Base-by-base conservation (phyloP, 37 sponge, comb jelly and placozoan species). In the Tethya wilhelma region DNA sequence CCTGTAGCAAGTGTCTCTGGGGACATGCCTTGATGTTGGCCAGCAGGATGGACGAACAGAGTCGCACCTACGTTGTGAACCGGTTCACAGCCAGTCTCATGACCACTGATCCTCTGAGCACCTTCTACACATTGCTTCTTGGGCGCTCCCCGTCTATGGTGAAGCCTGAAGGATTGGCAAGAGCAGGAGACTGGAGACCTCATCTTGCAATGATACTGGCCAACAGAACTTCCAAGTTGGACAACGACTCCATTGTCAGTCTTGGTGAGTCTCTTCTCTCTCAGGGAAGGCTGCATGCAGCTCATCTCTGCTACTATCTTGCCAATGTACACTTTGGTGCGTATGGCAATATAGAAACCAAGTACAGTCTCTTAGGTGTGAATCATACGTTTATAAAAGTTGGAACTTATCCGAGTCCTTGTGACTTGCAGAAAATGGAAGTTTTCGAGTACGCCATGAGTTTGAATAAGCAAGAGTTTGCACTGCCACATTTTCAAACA, bases 1-100 rank as follows among this genome's bases (percentile, higher is more conserved):
- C 90, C 32, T 89, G 86, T 44, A 46, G 56, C 44, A 79, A 72
- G 32, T 40, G 41, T 55, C 74, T 93, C 33, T 93, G 93, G 93
- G 89, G 90, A 14, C 93, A 93, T 46, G 93, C 89, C 14, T 77
- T 93, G 41, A 85, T 93, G 86, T 56, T 93, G 45, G 89, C 93
- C 0, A 79, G 74, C 56, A 59, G 84, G 38, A 84, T 92, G 89
- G 93, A 93, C 49, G 93, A 93, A 42, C 93, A 93, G 75, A 86
- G 83, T 34, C 75, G 89, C 38, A 85, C 81, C 1, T 93, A 88
- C 44, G 93, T 89, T 12, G 82, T 89, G 44, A 89, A 93, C 71
- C 64, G 93, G 42, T 93, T 93, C 80, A 89, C 93, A 3, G 89
- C 89, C 53, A 81, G 86, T 49, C 82, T 93, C 23, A 58, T 77